Evolutionary conservation across 2,888 invertebrate genomes (phyloP).

Genomic region (Dusona sp.): DNA sequence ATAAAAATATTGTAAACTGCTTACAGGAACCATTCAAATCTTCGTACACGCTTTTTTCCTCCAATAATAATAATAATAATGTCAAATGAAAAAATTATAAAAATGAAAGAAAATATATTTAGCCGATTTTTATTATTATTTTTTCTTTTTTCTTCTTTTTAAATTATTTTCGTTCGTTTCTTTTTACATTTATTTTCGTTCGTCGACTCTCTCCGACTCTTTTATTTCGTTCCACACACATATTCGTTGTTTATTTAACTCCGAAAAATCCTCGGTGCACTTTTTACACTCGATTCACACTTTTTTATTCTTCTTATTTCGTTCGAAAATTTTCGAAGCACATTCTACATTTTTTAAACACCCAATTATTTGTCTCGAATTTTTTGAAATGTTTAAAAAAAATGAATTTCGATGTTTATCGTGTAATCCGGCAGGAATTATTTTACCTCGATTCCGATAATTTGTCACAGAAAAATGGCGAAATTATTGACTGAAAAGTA

Average conservation of each 20-base stretch:
- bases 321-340: not conserved
- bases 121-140: not conserved
- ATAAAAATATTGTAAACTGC: not conserved
- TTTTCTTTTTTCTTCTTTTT: not conserved
- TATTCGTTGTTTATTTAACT: conserved; percentile 13
- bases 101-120: not conserved
- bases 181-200: conserved; percentile 4
- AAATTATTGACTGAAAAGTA: not conserved
- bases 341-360: not conserved
- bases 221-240: conserved; percentile 14
- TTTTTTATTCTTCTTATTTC: not conserved
- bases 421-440: not conserved
- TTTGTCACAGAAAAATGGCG: no score
- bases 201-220: conserved; percentile 20
- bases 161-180: not conserved
- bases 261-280: conserved; percentile 1
- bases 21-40: not conserved
- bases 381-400: not conserved
- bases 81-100: not conserved
- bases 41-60: not conserved
- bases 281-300: conserved; percentile 7
- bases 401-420: not conserved
- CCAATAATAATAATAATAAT: not conserved
- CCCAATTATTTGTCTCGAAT: no score
- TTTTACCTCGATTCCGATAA: no score